Evolutionary conservation across 1,140 invertebrate genomes (phyloP).

Genomic region (Andrena cerasifolii): DNA sequence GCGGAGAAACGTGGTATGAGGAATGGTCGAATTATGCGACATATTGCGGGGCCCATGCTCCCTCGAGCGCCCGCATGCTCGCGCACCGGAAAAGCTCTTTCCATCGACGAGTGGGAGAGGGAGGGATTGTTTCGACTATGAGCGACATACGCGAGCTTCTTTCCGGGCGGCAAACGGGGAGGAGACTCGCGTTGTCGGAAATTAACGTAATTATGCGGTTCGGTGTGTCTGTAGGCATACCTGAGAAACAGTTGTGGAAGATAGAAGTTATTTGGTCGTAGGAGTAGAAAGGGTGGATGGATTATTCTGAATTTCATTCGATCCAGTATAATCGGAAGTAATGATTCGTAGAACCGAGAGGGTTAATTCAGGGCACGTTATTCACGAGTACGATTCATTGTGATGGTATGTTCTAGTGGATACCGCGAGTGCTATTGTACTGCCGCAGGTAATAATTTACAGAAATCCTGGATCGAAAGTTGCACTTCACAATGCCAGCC

Average conservation of each 20-base stretch:
- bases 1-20: slow-evolving; percentile 63
- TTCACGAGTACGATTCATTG: no score
- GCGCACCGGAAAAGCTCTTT: slow-evolving; percentile 46
- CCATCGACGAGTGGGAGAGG: slow-evolving; percentile 25
- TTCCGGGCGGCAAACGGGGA: not conserved
- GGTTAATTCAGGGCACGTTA: no score
- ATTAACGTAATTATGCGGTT: slow-evolving; percentile 6
- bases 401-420: no score
- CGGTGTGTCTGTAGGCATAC: not conserved
- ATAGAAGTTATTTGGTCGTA: no score
- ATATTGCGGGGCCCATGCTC: slow-evolving; percentile 64
- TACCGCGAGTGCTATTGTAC: no score
- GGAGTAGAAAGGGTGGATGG: no score
- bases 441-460: no score
- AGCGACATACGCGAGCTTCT: not conserved
- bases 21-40: slow-evolving; percentile 75
- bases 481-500: not conserved
- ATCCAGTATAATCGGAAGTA: no score
- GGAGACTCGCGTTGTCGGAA: not conserved
- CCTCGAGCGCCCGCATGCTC: slow-evolving; percentile 32
- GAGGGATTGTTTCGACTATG: slow-evolving; percentile 55
- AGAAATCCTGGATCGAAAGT: not conserved
- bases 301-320: no score
- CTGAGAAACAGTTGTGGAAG: no score
- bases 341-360: no score